Conservation (phyloP, 2,888 invertebrate genomes). For the Drosophila nr. perissopoda region DNA sequence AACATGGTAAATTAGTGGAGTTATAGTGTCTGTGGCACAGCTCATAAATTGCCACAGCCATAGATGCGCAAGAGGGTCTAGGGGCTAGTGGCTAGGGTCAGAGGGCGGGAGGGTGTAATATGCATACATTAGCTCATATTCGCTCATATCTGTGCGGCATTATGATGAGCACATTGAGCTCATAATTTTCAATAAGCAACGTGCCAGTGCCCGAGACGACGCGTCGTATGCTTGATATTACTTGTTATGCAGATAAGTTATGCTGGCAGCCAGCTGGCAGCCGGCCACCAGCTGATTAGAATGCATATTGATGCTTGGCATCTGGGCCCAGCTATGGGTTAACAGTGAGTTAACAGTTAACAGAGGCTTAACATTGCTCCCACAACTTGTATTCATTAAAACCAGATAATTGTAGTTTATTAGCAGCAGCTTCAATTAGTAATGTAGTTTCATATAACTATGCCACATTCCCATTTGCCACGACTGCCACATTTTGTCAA, state of each 20-base stretch:
- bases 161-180: conserved; percentile 37
- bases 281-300: conserved; percentile 40
- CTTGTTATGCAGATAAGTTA: conserved; percentile 43
- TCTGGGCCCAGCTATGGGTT: neutral
- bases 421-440: neutral
- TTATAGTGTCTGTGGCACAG: conserved; percentile 57
- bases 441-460: conserved; percentile 9
- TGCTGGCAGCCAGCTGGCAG: conserved; percentile 1
- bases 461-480: neutral
- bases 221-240: conserved; percentile 65
- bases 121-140: conserved; percentile 23
- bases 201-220: conserved; percentile 53
- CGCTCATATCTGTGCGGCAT: conserved; percentile 29
- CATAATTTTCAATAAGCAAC: conserved; percentile 72
- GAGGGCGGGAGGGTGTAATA: neutral
- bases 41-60: conserved; percentile 60
- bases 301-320: conserved; percentile 57
- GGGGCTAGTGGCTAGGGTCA: no score
- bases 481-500: conserved; percentile 22
- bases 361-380: conserved; percentile 19
- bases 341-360: conserved; percentile 34
- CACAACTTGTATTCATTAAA: conserved; percentile 17
- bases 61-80: neutral
- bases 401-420: conserved; percentile 51
- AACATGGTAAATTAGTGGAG: conserved; percentile 71